Evolutionary conservation across 37 sponge, comb jelly and placozoan species (phyloP), one percentile per base, ranked within the genome.

Genomic region (Petrosia ficiformis): DNA sequence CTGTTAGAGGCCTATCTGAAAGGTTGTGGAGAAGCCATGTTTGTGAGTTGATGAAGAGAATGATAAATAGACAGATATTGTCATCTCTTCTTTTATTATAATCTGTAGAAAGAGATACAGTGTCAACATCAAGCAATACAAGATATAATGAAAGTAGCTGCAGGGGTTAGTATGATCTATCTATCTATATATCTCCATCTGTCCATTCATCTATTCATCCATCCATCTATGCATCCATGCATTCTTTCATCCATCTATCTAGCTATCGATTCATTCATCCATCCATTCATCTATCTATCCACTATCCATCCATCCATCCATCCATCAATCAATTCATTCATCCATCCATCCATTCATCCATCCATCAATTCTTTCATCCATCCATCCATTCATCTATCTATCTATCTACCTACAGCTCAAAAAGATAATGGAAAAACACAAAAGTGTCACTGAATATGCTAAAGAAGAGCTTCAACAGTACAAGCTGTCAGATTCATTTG

Each of bases 1-100:
- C 84, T 95, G 3, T 78, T 95, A 69, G 92, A 95, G 84, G 89
- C 92, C 70, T 95, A 85, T 54, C 80, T 95, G 33, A 65, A 81
- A 25, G 96, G 96, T 5, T 95, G 96, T 75, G 96, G 96, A 24
- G 76, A 88, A 60, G 52, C 43, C 16, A 84, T 85, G 86, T 80
- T 95, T 68, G 91, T 88, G 58, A 84, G 91, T 59, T 2, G 28
- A 24, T 28, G 21, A 39, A 60, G 24, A 56, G 52, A 10, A 28
- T 80, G 21, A 48, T 33, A 19, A 19, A 48, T 64, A 11, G n/a
- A 64, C 32, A 11, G 65, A 30, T 64, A 10, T 22, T 10, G 8
- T 10, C 54, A 48, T 48, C 14, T 48, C 16, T 48, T 48, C 10
- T 48, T 16, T 48, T 48, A 10, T 29, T 64, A 24, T 64, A 43